These are phyloP conservation scores for Tonatia bakeri DNA, from an alignment of 2,113 vertebrate species.

Conservation along the genomic window DNA sequence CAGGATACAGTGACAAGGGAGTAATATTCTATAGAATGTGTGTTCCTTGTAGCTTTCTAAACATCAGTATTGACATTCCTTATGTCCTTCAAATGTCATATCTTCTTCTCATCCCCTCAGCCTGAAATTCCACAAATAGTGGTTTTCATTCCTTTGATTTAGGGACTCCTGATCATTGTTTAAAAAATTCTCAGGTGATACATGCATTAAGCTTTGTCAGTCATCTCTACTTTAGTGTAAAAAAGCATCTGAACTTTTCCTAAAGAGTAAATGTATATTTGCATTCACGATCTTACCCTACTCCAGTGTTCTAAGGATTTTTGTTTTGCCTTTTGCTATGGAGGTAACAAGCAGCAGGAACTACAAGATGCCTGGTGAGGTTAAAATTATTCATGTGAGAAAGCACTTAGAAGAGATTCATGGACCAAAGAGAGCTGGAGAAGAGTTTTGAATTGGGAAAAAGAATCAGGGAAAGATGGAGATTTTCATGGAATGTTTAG, in stretches of 20 bases:
- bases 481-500: not conserved
- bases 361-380: not conserved
- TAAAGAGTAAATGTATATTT: not conserved
- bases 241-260: not conserved
- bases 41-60: not conserved
- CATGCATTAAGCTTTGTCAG: not conserved
- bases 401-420: not conserved
- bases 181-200: not conserved
- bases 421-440: not conserved
- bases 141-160: not conserved
- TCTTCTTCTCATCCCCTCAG: not conserved
- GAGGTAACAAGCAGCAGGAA: not conserved
- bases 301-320: not conserved
- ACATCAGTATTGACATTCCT: conserved; percentile 10
- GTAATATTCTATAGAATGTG: not conserved
- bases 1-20: not conserved
- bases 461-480: not conserved
- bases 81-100: not conserved
- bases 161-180: not conserved
- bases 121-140: not conserved
- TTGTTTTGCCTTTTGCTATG: not conserved
- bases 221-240: not conserved
- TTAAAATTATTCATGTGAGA: not conserved
- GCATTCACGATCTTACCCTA: not conserved
- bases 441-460: not conserved